Percentiles rank a stretch among this genome's conserved stretches.
These are phyloP conservation scores for Drosophila sp. DNA, from an alignment of 1,140 invertebrate genomes.

Conservation along the genomic window DNA sequence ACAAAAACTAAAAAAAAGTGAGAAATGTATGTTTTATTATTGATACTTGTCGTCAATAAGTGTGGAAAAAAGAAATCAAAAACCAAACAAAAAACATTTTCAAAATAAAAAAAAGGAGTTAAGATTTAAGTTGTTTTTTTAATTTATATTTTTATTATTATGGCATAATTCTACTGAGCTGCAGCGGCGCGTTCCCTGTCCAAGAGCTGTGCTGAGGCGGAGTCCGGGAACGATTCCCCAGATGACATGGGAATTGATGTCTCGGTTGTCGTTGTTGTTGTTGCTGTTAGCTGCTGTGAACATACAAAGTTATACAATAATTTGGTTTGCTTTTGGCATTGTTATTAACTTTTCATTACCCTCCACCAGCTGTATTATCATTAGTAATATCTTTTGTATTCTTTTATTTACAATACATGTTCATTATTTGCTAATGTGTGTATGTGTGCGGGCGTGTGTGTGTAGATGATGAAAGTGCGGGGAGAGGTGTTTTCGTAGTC, in stretches of 20 bases:
- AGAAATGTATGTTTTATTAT: slow-evolving; percentile 52
- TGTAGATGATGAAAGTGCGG: slow-evolving; percentile 30
- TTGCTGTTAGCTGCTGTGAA: slow-evolving; percentile 27
- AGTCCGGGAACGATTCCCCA: slow-evolving; percentile 18
- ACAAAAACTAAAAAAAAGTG: slow-evolving; percentile 43
- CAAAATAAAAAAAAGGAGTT: slow-evolving; percentile 43
- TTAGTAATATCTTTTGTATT: slow-evolving; percentile 50
- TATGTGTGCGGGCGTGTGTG: slow-evolving; percentile 29
- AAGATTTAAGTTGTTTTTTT: slow-evolving; percentile 15
- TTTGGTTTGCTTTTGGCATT: slow-evolving; percentile 10
- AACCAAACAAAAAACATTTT: slow-evolving; percentile 37
- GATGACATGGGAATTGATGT: not conserved
- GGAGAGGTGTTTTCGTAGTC: slow-evolving; percentile 4
- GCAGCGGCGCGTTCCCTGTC: slow-evolving; percentile 63
- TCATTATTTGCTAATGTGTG: slow-evolving; percentile 63
- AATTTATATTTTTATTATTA: not conserved
- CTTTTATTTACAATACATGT: slow-evolving; percentile 68
- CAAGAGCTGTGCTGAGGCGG: slow-evolving; percentile 58
- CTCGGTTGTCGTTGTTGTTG: slow-evolving; percentile 12
- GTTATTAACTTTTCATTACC: slow-evolving; percentile 38
- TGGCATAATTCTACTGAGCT: slow-evolving; percentile 35
- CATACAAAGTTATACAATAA: slow-evolving; percentile 28
- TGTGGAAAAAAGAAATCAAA: slow-evolving; percentile 27
- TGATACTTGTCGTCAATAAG: slow-evolving; percentile 38
- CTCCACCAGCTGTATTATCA: slow-evolving; percentile 53